Evolutionary conservation across 35 echinoderm and acorn worm genomes (phyloP).

Genomic region (Patiria miniata): DNA sequence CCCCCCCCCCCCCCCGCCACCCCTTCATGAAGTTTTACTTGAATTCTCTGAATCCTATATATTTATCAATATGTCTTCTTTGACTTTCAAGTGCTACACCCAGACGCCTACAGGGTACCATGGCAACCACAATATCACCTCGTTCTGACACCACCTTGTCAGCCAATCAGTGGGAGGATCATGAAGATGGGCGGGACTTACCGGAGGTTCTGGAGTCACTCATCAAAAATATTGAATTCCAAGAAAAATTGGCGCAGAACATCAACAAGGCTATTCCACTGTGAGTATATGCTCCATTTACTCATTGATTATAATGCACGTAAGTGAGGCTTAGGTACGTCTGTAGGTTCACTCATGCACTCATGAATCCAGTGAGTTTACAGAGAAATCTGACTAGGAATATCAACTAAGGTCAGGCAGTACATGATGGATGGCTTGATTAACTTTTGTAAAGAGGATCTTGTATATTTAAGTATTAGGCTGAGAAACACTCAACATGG

Average conservation of each 20-base stretch:
- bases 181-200: conserved; percentile 58
- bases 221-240: conserved; percentile 44
- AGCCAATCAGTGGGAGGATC: not conserved
- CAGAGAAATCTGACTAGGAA: no score
- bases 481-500: no score
- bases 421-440: no score
- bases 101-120: conserved; percentile 27
- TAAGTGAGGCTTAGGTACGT: no score
- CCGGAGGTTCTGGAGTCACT: conserved; percentile 62
- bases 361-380: no score
- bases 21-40: no score
- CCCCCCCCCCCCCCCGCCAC: no score
- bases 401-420: no score
- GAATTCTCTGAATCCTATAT: not conserved
- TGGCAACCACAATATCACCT: not conserved
- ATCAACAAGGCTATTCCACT: conserved; percentile 70
- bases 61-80: not conserved
- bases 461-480: no score
- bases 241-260: conserved; percentile 68
- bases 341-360: no score
- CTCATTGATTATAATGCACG: no score
- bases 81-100: conserved; percentile 46
- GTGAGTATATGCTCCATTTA: conserved; percentile 40
- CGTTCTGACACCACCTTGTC: not conserved
- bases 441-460: no score